Percentiles rank a stretch among this genome's conserved stretches.
Evolutionary conservation across 92 coral and sea anemone species (phyloP).

Genomic region (Parazoanthus swiftii): DNA sequence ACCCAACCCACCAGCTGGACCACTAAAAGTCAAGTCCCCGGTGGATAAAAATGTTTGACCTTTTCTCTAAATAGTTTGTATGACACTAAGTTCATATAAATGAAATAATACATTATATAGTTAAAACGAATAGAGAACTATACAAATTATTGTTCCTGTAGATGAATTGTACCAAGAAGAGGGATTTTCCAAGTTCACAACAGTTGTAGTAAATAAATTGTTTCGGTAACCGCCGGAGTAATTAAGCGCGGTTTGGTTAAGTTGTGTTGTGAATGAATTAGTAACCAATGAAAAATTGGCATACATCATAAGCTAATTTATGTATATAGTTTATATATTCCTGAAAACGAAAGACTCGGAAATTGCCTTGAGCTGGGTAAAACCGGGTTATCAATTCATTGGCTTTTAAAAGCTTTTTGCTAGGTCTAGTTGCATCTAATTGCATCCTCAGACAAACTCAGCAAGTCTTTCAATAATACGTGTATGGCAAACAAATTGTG

Average conservation of each 20-base stretch:
- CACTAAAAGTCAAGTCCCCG: no score
- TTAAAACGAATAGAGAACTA: no score
- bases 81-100: not conserved
- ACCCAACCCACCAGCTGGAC: no score
- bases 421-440: no score
- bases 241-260: no score
- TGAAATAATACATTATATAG: no score
- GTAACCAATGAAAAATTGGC: not conserved
- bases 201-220: not conserved
- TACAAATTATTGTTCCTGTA: no score
- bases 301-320: no score
- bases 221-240: no score
- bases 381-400: no score
- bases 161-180: not conserved
- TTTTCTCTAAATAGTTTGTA: no score
- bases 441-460: not conserved
- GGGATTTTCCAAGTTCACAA: not conserved
- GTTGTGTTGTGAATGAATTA: not conserved
- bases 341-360: not conserved
- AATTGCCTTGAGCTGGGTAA: not conserved
- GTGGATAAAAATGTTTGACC: not conserved
- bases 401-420: not conserved
- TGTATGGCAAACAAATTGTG: not conserved
- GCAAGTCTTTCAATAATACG: no score
- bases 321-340: not conserved